A percentile compares a stretch with the other conserved stretches of the same genome.
These are phyloP conservation scores for Plagodis dolabraria DNA, from an alignment of 2,888 invertebrate genomes.

Conservation along the genomic window DNA sequence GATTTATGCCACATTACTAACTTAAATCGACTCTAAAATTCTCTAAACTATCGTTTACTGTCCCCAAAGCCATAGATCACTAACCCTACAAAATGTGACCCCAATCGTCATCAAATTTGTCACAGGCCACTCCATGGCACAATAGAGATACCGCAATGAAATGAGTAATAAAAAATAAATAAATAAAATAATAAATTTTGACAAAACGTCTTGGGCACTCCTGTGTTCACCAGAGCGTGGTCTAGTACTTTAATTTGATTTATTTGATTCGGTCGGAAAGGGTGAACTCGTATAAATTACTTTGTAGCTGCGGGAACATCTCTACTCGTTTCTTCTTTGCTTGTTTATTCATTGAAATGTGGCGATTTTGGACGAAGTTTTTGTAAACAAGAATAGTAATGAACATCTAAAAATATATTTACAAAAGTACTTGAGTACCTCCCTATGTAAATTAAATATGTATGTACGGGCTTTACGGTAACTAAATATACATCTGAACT, in stretches of 20 bases:
- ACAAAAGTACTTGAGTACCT: no score
- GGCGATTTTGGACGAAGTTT: constrained; percentile 34
- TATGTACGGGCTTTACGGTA: no score
- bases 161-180: constrained; percentile 78
- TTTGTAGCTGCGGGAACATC: constrained; percentile 45
- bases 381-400: constrained; percentile 25
- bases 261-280: constrained; percentile 78
- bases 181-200: constrained; percentile 84
- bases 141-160: constrained; percentile 73
- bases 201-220: constrained; percentile 85
- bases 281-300: constrained; percentile 76
- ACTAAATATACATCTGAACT: no score
- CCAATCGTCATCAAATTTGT: constrained; percentile 83
- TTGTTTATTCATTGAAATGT: constrained; percentile 40
- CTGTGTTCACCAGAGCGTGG: constrained; percentile 71
- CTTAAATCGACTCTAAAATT: constrained; percentile 80
- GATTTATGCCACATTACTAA: constrained; percentile 72
- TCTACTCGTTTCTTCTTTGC: constrained; percentile 31
- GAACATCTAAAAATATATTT: constrained; percentile 15
- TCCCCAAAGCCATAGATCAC: constrained; percentile 75
- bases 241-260: constrained; percentile 82
- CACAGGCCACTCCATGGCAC: constrained; percentile 81
- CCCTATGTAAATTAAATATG: no score
- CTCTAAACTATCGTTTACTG: constrained; percentile 75
- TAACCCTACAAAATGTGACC: constrained; percentile 71